Base-by-base conservation (phyloP, 23 tunicate species). In the Ascidia mentula region DNA sequence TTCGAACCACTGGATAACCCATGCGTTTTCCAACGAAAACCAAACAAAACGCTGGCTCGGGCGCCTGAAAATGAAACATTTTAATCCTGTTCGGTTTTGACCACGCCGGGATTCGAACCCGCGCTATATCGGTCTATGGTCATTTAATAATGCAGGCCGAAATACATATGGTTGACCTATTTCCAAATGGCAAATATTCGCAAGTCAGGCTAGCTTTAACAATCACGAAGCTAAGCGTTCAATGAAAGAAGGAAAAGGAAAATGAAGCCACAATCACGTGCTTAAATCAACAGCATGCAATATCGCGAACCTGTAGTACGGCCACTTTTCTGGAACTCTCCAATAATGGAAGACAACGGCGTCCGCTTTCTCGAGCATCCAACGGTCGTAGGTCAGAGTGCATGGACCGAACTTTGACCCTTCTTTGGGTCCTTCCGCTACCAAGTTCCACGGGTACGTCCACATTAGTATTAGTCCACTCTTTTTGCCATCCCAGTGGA, bases 261-360 rank as follows among this genome's bases (percentile, higher is more conserved):
- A n/a, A n/a, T n/a, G n/a, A n/a, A n/a, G n/a, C n/a, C n/a, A n/a
- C n/a, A n/a, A n/a, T n/a, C n/a, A n/a, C n/a, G n/a, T n/a, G n/a
- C n/a, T n/a, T n/a, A n/a, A n/a, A n/a, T n/a, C n/a, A n/a, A n/a
- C n/a, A n/a, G n/a, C n/a, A n/a, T n/a, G n/a, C n/a, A n/a, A n/a
- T n/a, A n/a, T n/a, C n/a, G n/a, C n/a, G n/a, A n/a, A 71, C 75
- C 75, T 34, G 38, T 71, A 71, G 35, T 7, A 35, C 18, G 1
- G 34, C 75, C 75, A 71, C 34, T 5, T 3, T 22, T 35, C 31
- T 6, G 38, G 37, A 2, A 71, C 75, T 18, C 6, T 22, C 38
- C 38, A 33, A 36, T 71, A 71, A 35, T 71, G 75, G 13, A 71
- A 71, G n/a, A 71, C 75, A 6, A 71, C 75, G 9, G 75, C 75